Conservation (phyloP, 2,797 vertebrate genomes). For the Babyrousa celebensis region DNA sequence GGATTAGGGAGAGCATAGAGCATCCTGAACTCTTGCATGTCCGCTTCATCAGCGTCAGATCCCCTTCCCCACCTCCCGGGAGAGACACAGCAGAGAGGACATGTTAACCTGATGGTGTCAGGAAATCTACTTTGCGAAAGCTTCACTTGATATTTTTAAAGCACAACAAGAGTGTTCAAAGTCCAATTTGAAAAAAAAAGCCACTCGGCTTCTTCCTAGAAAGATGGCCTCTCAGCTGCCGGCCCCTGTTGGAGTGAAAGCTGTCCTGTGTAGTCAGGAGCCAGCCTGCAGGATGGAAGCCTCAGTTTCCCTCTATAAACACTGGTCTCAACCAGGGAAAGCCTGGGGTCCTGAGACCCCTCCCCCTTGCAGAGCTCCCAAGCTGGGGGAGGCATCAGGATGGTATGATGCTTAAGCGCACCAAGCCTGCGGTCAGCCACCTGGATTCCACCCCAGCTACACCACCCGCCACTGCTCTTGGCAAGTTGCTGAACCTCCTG, state of each 20-base stretch:
- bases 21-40: fast-evolving
- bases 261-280: neutral
- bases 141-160: slow-evolving; percentile 57
- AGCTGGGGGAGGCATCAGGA: neutral
- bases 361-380: too few species aligned
- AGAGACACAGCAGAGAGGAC: neutral
- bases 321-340: neutral
- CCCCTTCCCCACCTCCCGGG: neutral
- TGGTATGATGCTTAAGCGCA: neutral
- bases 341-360: too few species aligned
- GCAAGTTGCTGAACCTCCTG: neutral
- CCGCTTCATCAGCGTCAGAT: neutral
- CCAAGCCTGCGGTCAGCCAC: too few species aligned
- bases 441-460: neutral
- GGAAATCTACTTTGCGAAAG: slow-evolving; percentile 46
- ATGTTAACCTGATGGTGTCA: neutral
- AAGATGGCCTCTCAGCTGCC: neutral
- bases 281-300: neutral
- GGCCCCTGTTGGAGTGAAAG: neutral
- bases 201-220: slow-evolving; percentile 24
- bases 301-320: neutral
- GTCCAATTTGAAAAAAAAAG: slow-evolving; percentile 65
- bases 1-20: fast-evolving
- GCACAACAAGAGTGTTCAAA: slow-evolving; percentile 59
- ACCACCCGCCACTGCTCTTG: neutral